Conservation (phyloP, 2,113 vertebrate species). For the Tricholaema leucomelas region DNA sequence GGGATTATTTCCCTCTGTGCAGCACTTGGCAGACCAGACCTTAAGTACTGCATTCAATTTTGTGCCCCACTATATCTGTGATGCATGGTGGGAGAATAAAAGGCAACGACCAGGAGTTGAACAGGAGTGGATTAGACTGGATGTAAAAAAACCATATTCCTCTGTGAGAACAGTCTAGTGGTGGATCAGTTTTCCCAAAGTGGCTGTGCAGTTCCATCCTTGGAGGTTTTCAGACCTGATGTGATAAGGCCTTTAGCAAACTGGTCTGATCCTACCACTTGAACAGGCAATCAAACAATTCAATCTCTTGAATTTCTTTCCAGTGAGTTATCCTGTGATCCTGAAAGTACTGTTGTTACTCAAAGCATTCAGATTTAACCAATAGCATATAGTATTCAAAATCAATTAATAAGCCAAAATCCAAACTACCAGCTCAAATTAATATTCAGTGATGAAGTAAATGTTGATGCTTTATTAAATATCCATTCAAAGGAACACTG, state of each 20-base stretch:
- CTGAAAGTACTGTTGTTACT: neutral
- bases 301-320: neutral
- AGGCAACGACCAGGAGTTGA: neutral
- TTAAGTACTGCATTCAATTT: neutral
- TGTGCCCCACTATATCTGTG: fast-evolving
- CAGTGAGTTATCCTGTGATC: neutral
- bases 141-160: neutral
- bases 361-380: neutral
- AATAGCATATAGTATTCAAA: neutral
- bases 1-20: fast-evolving
- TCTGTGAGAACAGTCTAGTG: neutral
- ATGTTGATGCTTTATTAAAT: neutral
- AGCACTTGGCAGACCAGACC: neutral
- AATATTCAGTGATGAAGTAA: neutral
- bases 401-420: neutral
- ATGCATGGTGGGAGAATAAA: neutral
- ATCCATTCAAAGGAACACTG: neutral
- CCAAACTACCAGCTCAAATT: neutral
- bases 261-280: neutral
- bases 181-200: neutral
- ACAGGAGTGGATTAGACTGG: neutral
- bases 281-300: neutral
- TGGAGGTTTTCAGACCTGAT: fast-evolving
- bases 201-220: neutral
- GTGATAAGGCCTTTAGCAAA: neutral